A percentile compares a stretch with the other conserved stretches of the same genome.
Conservation (phyloP, 2,797 vertebrate species). For the Malurus splendens region DNA sequence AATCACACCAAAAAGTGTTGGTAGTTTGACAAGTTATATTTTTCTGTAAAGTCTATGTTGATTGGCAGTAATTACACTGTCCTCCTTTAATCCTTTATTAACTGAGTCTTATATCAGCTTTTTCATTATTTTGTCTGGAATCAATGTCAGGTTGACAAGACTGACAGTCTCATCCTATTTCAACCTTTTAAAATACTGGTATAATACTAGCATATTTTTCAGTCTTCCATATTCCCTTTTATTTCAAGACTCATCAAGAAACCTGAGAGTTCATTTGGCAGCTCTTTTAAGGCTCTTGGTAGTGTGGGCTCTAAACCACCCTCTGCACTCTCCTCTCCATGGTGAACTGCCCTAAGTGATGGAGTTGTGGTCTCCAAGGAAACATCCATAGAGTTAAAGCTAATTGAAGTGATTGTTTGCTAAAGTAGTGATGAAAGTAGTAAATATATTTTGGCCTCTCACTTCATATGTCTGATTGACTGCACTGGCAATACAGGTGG, state of each 20-base stretch:
- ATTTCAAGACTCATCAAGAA: constrained; percentile 29
- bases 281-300: neutral
- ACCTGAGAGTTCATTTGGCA: neutral
- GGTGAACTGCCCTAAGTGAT: neutral
- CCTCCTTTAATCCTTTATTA: constrained; percentile 63
- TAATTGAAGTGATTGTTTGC: neutral
- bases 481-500: neutral
- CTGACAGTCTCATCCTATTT: constrained; percentile 55
- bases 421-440: neutral
- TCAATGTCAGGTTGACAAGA: constrained; percentile 59
- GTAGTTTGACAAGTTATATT: constrained; percentile 61
- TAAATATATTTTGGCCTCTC: neutral
- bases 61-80: constrained; percentile 66
- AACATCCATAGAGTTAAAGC: neutral
- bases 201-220: constrained; percentile 39
- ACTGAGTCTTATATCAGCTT: constrained; percentile 55
- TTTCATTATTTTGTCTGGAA: constrained; percentile 65
- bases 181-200: constrained; percentile 54
- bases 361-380: neutral
- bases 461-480: neutral
- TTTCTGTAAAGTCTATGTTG: constrained; percentile 42
- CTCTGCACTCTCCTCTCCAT: neutral
- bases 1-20: constrained; percentile 59
- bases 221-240: constrained; percentile 2
- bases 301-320: neutral